A percentile compares a stretch with the other conserved stretches of the same genome.
phyloP scores from a whole-genome alignment of 2,888 invertebrate species.

The Epistrophe eligans region DNA sequence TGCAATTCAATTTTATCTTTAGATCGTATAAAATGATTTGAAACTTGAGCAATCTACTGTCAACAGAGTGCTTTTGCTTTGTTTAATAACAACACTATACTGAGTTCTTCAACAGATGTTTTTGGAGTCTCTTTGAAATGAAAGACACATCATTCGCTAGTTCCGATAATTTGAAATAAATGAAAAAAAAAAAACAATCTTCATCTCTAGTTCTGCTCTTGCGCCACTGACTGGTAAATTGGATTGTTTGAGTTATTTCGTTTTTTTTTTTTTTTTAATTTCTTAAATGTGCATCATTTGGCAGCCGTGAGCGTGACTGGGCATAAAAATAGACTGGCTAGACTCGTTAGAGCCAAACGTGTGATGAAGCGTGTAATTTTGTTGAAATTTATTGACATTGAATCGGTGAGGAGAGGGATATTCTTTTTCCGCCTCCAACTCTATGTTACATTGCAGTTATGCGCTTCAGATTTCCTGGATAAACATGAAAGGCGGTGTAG shows the following conservation, averaged over 20 bases:
- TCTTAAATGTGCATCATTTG: conserved; percentile 21
- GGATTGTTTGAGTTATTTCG: not conserved
- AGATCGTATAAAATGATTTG: not conserved
- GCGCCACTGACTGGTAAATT: conserved; percentile 5
- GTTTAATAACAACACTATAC: conserved; percentile 45
- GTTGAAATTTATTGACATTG: conserved; percentile 72
- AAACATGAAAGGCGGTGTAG: conserved; percentile 68
- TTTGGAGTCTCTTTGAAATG: conserved; percentile 21
- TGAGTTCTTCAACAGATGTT: conserved; percentile 57
- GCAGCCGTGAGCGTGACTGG: conserved; percentile 46
- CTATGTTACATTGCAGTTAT: conserved; percentile 15
- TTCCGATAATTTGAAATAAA: not conserved
- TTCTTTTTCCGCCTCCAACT: not conserved
- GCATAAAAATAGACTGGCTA: conserved; percentile 58
- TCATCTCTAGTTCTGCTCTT: not conserved
- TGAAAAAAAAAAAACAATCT: not conserved
- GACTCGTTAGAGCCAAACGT: conserved; percentile 49
- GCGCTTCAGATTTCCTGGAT: conserved; percentile 72
- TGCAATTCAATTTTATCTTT: conserved; percentile 56
- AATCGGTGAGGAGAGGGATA: conserved; percentile 36
- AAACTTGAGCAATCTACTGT: conserved; percentile 55
- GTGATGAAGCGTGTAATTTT: conserved; percentile 74
- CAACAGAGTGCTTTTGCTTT: conserved; percentile 47
- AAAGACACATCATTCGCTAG: conserved; percentile 22
- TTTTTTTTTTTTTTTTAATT: not conserved